A percentile compares a stretch with the other conserved stretches of the same genome.
Evolutionary conservation across 2,797 vertebrate genomes (phyloP).

Genomic region (Rhadinocentrus ornatus): DNA sequence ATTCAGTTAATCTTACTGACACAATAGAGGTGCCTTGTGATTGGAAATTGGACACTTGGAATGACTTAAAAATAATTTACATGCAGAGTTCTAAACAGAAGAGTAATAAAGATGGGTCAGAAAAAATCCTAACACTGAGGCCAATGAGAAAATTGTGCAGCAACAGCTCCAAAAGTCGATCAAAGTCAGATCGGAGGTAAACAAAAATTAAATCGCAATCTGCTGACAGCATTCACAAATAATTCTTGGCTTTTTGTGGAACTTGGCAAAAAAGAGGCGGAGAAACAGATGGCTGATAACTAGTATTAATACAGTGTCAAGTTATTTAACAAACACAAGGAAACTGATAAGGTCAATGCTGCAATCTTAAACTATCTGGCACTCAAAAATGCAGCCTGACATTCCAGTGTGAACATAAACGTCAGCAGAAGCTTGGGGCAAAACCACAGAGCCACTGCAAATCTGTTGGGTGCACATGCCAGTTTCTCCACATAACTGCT

Average conservation of each 20-base stretch:
- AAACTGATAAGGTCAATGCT: constrained; percentile 25
- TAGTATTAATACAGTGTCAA: constrained; percentile 27
- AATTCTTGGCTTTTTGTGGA: constrained; percentile 21
- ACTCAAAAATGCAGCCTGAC: constrained; percentile 10
- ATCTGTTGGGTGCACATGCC: constrained; percentile 10
- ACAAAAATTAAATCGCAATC: constrained; percentile 11
- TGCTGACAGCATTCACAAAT: constrained; percentile 24
- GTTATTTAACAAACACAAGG: constrained; percentile 48
- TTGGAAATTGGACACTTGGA: not conserved
- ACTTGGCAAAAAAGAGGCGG: constrained; percentile 36
- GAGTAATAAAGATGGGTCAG: not conserved
- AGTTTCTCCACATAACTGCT: constrained; percentile 21
- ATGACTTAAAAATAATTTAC: not conserved
- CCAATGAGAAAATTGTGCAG: not conserved
- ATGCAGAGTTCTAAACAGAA: not conserved
- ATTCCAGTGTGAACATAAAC: constrained; percentile 20
- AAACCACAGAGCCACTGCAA: constrained; percentile 16
- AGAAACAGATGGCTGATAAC: constrained; percentile 57
- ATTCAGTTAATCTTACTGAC: constrained; percentile 18
- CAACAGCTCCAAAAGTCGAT: not conserved
- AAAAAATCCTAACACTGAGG: not conserved
- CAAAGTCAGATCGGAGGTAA: constrained; percentile 6
- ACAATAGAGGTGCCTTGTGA: not conserved
- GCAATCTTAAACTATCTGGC: constrained; percentile 18
- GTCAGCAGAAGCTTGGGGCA: constrained; percentile 6